Conservation (phyloP, 2,797 vertebrate species). For the Sebastiscus tertius region DNA sequence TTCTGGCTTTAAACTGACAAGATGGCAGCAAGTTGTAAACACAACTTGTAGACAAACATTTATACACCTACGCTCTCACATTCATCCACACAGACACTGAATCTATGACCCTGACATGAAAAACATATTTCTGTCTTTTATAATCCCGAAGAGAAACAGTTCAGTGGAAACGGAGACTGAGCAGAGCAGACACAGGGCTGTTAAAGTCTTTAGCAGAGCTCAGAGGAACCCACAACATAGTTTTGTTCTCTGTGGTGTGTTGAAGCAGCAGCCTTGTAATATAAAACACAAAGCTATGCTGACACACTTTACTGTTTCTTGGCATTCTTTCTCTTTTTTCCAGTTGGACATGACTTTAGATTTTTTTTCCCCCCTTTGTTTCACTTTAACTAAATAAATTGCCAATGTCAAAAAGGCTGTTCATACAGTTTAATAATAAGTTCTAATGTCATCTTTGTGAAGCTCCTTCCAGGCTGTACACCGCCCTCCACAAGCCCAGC, state of each 20-base stretch:
- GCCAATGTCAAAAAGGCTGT: background rate
- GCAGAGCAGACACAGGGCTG: slow-evolving; percentile 53
- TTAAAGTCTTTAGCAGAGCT: slow-evolving; percentile 66
- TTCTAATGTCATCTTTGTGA: background rate
- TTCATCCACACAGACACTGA: background rate
- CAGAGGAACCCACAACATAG: slow-evolving; percentile 66
- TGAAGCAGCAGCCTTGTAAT: slow-evolving; percentile 66
- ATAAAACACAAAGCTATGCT: slow-evolving; percentile 62
- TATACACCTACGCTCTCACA: slow-evolving; percentile 29
- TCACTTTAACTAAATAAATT: background rate
- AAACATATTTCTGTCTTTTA: slow-evolving; percentile 28
- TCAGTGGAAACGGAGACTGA: slow-evolving; percentile 34
- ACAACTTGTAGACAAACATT: slow-evolving; percentile 1
- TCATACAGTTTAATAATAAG: background rate
- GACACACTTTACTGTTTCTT: slow-evolving; percentile 41
- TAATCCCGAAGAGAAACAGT: slow-evolving; percentile 35
- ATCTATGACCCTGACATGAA: slow-evolving; percentile 13
- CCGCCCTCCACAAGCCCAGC: background rate
- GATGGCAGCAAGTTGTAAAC: slow-evolving; percentile 11
- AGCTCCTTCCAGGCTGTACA: background rate
- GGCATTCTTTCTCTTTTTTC: slow-evolving; percentile 8
- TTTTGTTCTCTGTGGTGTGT: slow-evolving; percentile 56
- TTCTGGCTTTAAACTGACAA: slow-evolving; percentile 15
- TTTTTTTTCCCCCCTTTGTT: background rate
- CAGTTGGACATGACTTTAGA: background rate